Base-by-base conservation (phyloP, 2,113 vertebrate genomes). In the Capreolus pygargus region DNA sequence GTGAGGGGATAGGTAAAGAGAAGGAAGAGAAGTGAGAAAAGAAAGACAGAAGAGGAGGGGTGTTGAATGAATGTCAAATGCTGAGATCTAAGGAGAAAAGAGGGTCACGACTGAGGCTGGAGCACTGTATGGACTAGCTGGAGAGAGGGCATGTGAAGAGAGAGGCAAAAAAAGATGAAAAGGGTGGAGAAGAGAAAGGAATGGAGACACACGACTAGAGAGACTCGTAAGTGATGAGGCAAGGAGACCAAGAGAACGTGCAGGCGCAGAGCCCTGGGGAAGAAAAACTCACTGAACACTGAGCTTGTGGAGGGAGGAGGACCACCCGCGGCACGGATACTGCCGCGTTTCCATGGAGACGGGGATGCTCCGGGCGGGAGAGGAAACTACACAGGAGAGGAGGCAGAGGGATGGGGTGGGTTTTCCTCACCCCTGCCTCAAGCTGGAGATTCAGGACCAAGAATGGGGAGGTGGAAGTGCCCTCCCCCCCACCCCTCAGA, bases 331-430 rank as follows among this genome's bases (percentile, higher is more conserved):
- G 39, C 39, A 39, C 4, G 52, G 21, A 58, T 60, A 23, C 78
- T 14, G 79, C 74, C 16, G 54, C 36, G 1, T 98, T 97, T 96
- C 98, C 95, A 96, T 97, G 95, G 96, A 97, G 97, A 98, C 14
- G 0, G n/a, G 52, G 64, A 96, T 91, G 95, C 97, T 92, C 92
- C 74, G 1, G n/a, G 50, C 16, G 1, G 28, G 21, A 82, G 89
- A 57, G 21, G 67, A 94, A 93, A 89, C 43, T 86, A 39, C 28
- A 33, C 7, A 1, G 7, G 47, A 36, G 52, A 36, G 64, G 45
- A 83, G 30, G 10, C 11, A 13, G 45, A 17, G 27, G 47, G 61
- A 52, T 14, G 5, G 27, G 7, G 58, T 91, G 12, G 50, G 28
- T 21, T 25, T 58, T 58, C 57, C 33, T 50, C 47, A 60, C 7